A percentile compares a stretch with the other conserved stretches of the same genome.
Evolutionary conservation across 2,113 vertebrate genomes (phyloP).

Genomic region (Syngnathus scovelli): DNA sequence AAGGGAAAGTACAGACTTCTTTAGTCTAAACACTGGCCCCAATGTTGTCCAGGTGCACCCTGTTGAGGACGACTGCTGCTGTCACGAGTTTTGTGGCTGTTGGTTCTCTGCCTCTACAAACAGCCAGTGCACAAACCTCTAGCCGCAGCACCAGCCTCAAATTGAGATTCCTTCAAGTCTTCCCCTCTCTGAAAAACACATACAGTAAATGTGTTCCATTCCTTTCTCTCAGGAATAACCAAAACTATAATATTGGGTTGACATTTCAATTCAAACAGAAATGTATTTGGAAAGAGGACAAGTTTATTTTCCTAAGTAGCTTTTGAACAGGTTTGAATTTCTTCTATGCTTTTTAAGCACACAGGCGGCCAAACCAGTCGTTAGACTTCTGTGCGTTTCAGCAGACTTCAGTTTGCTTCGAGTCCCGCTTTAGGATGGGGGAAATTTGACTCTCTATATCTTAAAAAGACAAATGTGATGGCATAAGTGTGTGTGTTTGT

Average conservation of each 20-base stretch:
- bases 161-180: constrained; percentile 35
- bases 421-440: neutral
- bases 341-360: constrained; percentile 48
- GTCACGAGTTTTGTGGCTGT: constrained; percentile 53
- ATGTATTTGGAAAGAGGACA: constrained; percentile 53
- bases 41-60: constrained; percentile 64
- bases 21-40: constrained; percentile 46
- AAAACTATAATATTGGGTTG: constrained; percentile 40
- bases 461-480: neutral
- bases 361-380: constrained; percentile 43
- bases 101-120: constrained; percentile 62
- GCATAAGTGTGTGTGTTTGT: neutral
- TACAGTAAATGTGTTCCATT: constrained; percentile 50
- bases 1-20: constrained; percentile 48
- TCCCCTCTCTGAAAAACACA: constrained; percentile 39
- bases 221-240: constrained; percentile 37
- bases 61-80: constrained; percentile 34
- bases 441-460: neutral
- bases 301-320: constrained; percentile 59
- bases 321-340: constrained; percentile 61
- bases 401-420: constrained; percentile 30
- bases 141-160: constrained; percentile 51
- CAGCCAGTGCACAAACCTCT: constrained; percentile 52
- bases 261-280: constrained; percentile 52
- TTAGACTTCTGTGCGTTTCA: constrained; percentile 18